A percentile compares a stretch with the other conserved stretches of the same genome.
Evolutionary conservation across 2,888 invertebrate genomes (phyloP).

Genomic region (Aspidapion aeneum): DNA sequence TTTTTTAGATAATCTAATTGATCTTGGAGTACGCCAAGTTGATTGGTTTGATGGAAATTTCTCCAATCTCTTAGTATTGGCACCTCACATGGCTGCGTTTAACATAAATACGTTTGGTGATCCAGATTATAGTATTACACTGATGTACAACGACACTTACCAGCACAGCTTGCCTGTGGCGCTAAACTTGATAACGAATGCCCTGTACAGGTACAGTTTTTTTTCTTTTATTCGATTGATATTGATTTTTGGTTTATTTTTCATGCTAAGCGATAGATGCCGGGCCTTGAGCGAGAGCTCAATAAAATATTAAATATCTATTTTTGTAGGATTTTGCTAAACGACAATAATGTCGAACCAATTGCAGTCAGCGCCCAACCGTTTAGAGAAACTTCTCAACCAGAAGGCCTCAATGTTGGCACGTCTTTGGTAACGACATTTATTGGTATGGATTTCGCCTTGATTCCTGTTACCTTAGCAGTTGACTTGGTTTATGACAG

Average conservation of each 20-base stretch:
- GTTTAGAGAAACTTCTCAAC: conserved; percentile 70
- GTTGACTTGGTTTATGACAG: conserved; percentile 80
- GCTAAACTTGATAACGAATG: conserved; percentile 68
- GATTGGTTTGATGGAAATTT: conserved; percentile 64
- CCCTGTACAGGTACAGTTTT: conserved; percentile 68
- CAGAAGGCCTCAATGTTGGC: conserved; percentile 67
- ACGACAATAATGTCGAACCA: conserved; percentile 38
- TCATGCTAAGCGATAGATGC: no score
- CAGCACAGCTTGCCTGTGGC: conserved; percentile 76
- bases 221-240: no score
- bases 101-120: conserved; percentile 55
- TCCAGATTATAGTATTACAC: conserved; percentile 56
- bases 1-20: conserved; percentile 40
- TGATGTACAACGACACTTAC: conserved; percentile 75
- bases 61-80: conserved; percentile 57
- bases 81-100: conserved; percentile 65
- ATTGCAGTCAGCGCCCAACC: conserved; percentile 66
- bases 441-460: conserved; percentile 76
- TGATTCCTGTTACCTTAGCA: conserved; percentile 73
- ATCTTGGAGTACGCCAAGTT: conserved; percentile 43
- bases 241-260: no score
- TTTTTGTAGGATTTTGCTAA: conserved; percentile 21
- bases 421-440: conserved; percentile 71
- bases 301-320: no score
- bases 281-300: no score